Conservation (phyloP, 2,888 invertebrate species). For the Spicauda simplicius region DNA sequence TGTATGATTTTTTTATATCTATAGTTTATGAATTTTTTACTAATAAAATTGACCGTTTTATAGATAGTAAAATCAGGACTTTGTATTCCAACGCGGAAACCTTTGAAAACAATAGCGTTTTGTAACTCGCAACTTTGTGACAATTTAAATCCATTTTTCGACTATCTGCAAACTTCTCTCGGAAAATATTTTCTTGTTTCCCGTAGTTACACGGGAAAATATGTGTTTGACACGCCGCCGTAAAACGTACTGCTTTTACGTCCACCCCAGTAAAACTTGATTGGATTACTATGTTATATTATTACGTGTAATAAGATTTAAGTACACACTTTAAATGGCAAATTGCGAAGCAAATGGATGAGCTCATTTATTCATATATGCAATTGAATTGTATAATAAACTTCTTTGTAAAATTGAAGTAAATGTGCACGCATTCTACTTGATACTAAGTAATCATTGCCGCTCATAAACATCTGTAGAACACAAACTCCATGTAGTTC, state of each 20-base stretch:
- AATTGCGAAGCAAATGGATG: neutral
- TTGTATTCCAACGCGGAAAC: constrained; percentile 11
- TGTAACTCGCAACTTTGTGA: constrained; percentile 23
- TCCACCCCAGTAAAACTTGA: constrained; percentile 31
- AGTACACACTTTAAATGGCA: constrained; percentile 21
- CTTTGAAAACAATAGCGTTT: constrained; percentile 17
- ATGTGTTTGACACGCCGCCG: constrained; percentile 31
- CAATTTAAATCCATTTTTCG: constrained; percentile 34
- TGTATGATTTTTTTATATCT: too few relatives aligned
- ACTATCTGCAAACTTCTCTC: constrained; percentile 27
- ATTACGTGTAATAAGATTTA: constrained; percentile 30
- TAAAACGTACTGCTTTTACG: constrained; percentile 35
- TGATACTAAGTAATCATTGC: too few relatives aligned
- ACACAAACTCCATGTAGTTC: too few relatives aligned
- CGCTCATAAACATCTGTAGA: too few relatives aligned
- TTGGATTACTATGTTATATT: constrained; percentile 29
- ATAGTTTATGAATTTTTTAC: too few relatives aligned
- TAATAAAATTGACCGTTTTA: too few relatives aligned
- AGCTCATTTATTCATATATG: neutral
- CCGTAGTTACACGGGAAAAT: constrained; percentile 20
- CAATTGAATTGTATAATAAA: too few relatives aligned
- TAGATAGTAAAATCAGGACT: neutral
- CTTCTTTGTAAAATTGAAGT: too few relatives aligned
- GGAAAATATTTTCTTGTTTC: constrained; percentile 34
- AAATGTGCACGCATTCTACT: too few relatives aligned